Conservation (phyloP, 92 coral and sea anemone species). For the Parazoanthus atlanticus region DNA sequence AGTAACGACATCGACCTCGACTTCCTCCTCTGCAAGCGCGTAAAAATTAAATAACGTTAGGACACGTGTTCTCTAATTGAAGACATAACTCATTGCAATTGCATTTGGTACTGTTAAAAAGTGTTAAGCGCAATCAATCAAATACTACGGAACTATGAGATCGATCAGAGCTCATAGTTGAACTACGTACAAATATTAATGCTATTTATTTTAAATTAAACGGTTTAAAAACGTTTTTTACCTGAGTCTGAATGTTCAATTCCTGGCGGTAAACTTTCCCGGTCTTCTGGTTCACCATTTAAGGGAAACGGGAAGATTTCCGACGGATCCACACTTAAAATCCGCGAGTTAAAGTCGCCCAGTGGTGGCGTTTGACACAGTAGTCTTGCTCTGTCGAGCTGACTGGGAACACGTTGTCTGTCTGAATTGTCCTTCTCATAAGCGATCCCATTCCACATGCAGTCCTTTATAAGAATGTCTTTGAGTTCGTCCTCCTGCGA, state of each 20-base stretch:
- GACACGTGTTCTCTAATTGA: conserved; percentile 34
- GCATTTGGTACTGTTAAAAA: background rate
- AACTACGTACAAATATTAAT: conserved; percentile 31
- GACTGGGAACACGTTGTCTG: conserved; percentile 51
- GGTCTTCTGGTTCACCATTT: conserved; percentile 67
- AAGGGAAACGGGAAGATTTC: conserved; percentile 97
- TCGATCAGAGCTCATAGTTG: conserved; percentile 29
- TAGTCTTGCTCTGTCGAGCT: conserved; percentile 78
- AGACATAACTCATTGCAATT: background rate
- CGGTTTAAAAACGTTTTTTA: conserved; percentile 49
- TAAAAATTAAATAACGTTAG: conserved; percentile 51
- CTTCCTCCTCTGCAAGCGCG: conserved; percentile 94
- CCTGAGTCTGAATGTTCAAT: conserved; percentile 79
- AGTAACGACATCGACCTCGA: conserved; percentile 96
- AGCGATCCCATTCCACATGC: conserved; percentile 99
- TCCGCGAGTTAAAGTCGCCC: conserved; percentile 84
- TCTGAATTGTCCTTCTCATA: conserved; percentile 60
- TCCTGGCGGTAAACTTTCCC: conserved; percentile 49
- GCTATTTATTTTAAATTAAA: conserved; percentile 59
- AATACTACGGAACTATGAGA: conserved; percentile 22
- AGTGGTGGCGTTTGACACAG: conserved; percentile 95
- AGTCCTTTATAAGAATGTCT: conserved; percentile 95
- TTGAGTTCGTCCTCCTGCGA: conserved; percentile 85
- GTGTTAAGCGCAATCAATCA: conserved; percentile 42
- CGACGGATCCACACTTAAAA: conserved; percentile 93